Percentiles rank a stretch among this genome's conserved stretches.
These are phyloP conservation scores for Neosilurus mollespiculum DNA, from an alignment of 2,797 vertebrate genomes.

Conservation along the genomic window DNA sequence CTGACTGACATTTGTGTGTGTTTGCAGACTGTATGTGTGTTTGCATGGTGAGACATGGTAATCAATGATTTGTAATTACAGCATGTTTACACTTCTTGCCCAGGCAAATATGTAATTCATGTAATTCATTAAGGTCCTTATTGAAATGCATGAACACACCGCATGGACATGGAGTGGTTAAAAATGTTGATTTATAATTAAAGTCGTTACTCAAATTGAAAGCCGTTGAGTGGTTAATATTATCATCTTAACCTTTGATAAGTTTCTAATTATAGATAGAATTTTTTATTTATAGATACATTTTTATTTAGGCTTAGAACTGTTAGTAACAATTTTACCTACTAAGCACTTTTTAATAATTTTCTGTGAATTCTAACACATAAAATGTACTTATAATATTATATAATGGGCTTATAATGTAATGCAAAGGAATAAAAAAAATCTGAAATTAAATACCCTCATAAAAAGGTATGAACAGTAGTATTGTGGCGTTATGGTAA, in stretches of 20 bases:
- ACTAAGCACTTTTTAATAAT: neutral
- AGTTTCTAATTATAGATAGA: neutral
- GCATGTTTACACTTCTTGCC: conserved; percentile 48
- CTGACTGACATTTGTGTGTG: conserved; percentile 52
- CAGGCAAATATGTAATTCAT: conserved; percentile 34
- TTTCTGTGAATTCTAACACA: neutral
- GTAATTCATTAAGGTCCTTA: conserved; percentile 49
- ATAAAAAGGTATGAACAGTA: neutral
- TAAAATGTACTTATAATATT: neutral
- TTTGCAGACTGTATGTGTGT: conserved; percentile 54
- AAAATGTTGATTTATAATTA: neutral
- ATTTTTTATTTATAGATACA: neutral
- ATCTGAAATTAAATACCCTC: neutral
- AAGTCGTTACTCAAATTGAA: neutral
- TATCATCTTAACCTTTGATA: neutral
- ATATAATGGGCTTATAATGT: no score
- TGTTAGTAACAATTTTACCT: no score
- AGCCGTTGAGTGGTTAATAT: neutral
- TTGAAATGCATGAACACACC: conserved; percentile 6
- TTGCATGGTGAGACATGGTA: conserved; percentile 49
- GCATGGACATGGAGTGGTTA: conserved; percentile 23
- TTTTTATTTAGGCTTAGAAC: neutral
- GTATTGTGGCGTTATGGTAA: neutral
- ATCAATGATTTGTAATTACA: conserved; percentile 57
- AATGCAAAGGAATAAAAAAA: neutral